phyloP scores from a whole-genome alignment of 2,797 vertebrate species.

The Arctocebus calabarensis region DNA sequence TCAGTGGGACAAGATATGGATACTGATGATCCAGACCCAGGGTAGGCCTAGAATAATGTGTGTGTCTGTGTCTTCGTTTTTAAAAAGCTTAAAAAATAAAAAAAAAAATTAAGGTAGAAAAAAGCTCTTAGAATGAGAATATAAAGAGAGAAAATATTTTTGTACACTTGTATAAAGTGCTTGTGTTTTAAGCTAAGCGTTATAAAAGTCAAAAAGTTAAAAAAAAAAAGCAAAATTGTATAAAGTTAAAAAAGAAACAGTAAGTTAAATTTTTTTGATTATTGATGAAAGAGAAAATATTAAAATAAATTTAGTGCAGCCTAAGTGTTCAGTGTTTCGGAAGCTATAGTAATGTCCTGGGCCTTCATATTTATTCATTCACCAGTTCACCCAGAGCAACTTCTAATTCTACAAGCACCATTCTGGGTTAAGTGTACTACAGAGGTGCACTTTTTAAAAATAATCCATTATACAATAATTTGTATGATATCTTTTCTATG shows the following conservation, averaged over 20 bases:
- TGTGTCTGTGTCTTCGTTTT: neutral
- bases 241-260: neutral
- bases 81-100: neutral
- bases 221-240: neutral
- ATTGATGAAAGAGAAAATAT: neutral
- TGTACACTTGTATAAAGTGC: neutral
- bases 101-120: neutral
- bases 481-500: neutral
- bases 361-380: too few species aligned
- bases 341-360: neutral
- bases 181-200: neutral
- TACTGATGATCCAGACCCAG: neutral
- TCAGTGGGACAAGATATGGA: neutral
- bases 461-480: too few species aligned
- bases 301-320: neutral
- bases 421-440: too few species aligned
- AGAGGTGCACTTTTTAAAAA: too few species aligned
- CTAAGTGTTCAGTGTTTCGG: neutral
- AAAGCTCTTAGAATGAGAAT: neutral
- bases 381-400: too few species aligned
- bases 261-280: neutral
- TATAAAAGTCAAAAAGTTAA: neutral
- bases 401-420: too few species aligned
- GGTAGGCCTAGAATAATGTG: neutral
- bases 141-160: neutral